These are phyloP conservation scores for Sinhomidia bicolor DNA, from an alignment of 2,888 invertebrate genomes.

Conservation along the genomic window DNA sequence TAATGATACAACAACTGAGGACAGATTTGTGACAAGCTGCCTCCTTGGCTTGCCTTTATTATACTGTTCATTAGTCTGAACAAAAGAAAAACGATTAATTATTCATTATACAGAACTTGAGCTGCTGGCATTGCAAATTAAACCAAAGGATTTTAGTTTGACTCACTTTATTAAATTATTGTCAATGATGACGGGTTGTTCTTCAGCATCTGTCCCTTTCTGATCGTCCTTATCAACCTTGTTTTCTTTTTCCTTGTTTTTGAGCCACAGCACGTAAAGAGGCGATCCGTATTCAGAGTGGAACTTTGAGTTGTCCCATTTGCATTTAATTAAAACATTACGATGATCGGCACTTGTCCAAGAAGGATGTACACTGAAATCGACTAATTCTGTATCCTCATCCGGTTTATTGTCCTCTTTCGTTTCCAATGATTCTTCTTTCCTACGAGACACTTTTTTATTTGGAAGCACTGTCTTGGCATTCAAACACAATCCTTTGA, in stretches of 20 bases:
- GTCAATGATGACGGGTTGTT: conserved; percentile 38
- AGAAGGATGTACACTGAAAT: conserved; percentile 81
- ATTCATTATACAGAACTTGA: neutral
- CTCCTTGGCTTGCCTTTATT: conserved; percentile 90
- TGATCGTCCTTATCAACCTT: conserved; percentile 63
- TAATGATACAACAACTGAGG: conserved; percentile 88
- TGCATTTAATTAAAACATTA: conserved; percentile 85
- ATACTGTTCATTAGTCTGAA: conserved; percentile 92
- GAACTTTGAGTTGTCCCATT: conserved; percentile 93
- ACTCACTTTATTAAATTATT: conserved; percentile 71
- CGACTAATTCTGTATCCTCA: conserved; percentile 77
- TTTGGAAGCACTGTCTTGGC: conserved; percentile 81
- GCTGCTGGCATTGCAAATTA: no score
- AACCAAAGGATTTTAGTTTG: neutral
- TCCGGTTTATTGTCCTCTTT: conserved; percentile 51
- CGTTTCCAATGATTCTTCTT: conserved; percentile 48
- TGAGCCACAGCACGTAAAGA: conserved; percentile 89
- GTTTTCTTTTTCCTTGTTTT: conserved; percentile 81
- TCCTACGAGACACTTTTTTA: conserved; percentile 66
- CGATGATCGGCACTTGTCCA: conserved; percentile 82
- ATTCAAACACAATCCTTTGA: conserved; percentile 90
- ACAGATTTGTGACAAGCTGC: conserved; percentile 91
- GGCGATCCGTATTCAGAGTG: conserved; percentile 90
- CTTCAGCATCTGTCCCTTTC: conserved; percentile 62
- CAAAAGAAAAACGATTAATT: conserved; percentile 42